Percentiles rank a stretch among this genome's conserved stretches.
Evolutionary conservation across 2,113 vertebrate species (phyloP).

Genomic region (Alaudala cheleensis): DNA sequence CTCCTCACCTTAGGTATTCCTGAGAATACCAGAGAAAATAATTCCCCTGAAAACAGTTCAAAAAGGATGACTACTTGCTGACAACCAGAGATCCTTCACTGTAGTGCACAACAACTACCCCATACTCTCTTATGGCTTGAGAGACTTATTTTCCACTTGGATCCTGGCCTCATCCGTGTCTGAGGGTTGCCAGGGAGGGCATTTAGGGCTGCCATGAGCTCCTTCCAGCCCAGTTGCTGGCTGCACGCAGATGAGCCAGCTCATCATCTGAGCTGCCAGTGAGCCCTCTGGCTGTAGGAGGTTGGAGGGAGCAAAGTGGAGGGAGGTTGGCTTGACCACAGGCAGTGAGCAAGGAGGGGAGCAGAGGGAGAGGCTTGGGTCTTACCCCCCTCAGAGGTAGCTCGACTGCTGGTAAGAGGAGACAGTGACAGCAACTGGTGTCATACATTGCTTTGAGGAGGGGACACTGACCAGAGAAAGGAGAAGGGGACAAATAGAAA

Average conservation of each 20-base stretch:
- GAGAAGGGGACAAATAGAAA: neutral
- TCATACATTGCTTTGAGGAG: neutral
- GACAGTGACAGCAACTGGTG: neutral
- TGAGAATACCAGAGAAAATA: neutral
- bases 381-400: neutral
- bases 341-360: neutral
- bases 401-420: neutral
- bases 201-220: constrained; percentile 47
- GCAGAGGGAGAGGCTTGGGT: neutral
- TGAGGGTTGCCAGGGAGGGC: constrained; percentile 42
- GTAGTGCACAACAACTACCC: neutral
- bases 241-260: constrained; percentile 53
- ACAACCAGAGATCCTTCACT: neutral
- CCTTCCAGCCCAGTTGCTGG: constrained; percentile 59
- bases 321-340: constrained; percentile 2
- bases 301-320: constrained; percentile 31
- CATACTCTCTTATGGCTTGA: neutral
- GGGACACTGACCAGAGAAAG: neutral
- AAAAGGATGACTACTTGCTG: neutral
- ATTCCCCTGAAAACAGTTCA: neutral
- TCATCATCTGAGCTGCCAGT: constrained; percentile 47
- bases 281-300: neutral
- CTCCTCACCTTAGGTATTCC: neutral
- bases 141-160: constrained; percentile 33
- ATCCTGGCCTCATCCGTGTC: constrained; percentile 3